These are phyloP conservation scores for Stictocephala bisonia DNA, from an alignment of 2,888 invertebrate species.

Conservation along the genomic window DNA sequence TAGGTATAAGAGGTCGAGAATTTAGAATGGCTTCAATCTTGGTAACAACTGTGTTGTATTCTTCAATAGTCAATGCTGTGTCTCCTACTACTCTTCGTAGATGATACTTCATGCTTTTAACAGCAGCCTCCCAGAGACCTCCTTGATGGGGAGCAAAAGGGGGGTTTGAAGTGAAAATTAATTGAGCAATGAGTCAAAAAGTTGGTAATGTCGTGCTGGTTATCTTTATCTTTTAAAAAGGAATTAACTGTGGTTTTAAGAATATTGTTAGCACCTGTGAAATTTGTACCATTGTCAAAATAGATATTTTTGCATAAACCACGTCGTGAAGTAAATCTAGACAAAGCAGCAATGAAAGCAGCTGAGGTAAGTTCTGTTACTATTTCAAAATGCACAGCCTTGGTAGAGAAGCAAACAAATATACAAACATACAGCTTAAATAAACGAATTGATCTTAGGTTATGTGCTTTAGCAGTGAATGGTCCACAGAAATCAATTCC, in stretches of 20 bases:
- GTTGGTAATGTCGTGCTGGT: constrained; percentile 1
- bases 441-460: constrained; percentile 29
- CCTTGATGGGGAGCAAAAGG: constrained; percentile 61
- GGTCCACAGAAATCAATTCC: constrained; percentile 54
- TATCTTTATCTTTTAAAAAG: neutral
- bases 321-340: constrained; percentile 58
- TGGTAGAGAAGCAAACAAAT: constrained; percentile 59
- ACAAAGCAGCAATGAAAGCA: constrained; percentile 58
- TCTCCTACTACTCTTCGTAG: constrained; percentile 58
- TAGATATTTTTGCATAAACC: constrained; percentile 56
- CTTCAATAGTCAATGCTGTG: constrained; percentile 58
- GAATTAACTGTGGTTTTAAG: constrained; percentile 38
- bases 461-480: constrained; percentile 36
- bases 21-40: constrained; percentile 36
- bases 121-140: constrained; percentile 62
- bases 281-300: constrained; percentile 61
- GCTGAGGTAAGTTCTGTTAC: constrained; percentile 58
- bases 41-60: constrained; percentile 57
- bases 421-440: constrained; percentile 47
- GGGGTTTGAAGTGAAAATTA: constrained; percentile 62
- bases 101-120: constrained; percentile 61
- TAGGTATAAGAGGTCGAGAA: constrained; percentile 15
- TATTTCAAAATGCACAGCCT: constrained; percentile 60
- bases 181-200: constrained; percentile 40
- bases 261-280: constrained; percentile 58